Base-by-base conservation (phyloP, 1,140 invertebrate species). In the Amyelois transitella region DNA sequence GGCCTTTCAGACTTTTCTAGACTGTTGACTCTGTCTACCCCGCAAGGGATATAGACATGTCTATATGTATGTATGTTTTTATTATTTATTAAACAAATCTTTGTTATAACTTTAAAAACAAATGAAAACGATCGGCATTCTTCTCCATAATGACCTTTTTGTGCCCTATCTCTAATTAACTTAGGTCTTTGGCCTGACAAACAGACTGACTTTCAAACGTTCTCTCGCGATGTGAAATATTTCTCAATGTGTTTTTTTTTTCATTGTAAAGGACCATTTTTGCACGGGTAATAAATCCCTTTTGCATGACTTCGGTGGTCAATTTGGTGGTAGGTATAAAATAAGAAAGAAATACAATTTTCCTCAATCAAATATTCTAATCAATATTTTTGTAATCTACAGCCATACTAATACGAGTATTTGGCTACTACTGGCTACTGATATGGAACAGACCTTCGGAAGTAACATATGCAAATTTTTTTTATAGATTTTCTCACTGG, bases 121-220 rank as follows among this genome's bases (percentile, higher is more conserved):
- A 48, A 49, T 49, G 21, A n/a, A 6, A 24, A 22, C 19, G 7
- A 12, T 22, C 18, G 19, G 19, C 10, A 18, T 12, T 49, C 47
- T 12, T 38, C 18, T 51, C 10, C 14, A 21, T 43, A 22, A 21
- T 49, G 72, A 77, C 80, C 77, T 81, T 77, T 53, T 48, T 19
- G 48, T 51, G 76, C 64, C 80, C 79, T 75, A 71, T 72, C 70
- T 70, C 72, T 79, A 81, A 83, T 80, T 79, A 75, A 65, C 62
- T 65, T 60, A 68, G 78, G 77, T 80, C 75, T 74, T 83, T 77
- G 80, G 22, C 77, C 79, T 61, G 48, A 51, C 63, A 64, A 60
- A 70, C 71, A 65, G 43, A 75, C 61, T 80, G 81, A 81, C 78
- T 80, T 84, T 81, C 69, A 84, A 81, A 84, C 58, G 81, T 62